Base-by-base conservation (phyloP, 2,797 vertebrate genomes). In the Furcifer pardalis region DNA sequence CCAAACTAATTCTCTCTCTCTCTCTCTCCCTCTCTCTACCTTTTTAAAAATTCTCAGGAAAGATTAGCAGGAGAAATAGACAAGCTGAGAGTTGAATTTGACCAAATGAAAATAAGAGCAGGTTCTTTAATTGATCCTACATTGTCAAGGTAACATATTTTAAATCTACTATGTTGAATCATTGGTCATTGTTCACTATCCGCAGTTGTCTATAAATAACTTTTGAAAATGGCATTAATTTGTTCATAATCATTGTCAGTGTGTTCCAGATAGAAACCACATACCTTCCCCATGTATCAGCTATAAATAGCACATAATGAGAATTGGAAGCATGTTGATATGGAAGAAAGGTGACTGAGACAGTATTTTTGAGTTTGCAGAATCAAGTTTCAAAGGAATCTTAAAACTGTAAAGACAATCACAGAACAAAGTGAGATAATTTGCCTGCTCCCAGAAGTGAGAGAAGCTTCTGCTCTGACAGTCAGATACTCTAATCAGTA, bases 1-100 rank as follows among this genome's bases (percentile, higher is more conserved):
- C 1, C 35, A 27, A 1, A 9, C 25, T 44, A 21, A 44, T 83
- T 30, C 32, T 56, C 3, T 37, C 27, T 23, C 52, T 56, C 1
- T 19, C 1, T 5, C 52, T 23, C 52, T 56, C 5, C 13, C 19
- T 23, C 52, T 56, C 5, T 21, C 19, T 23, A 15, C 21, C 4
- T 17, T 56, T 56, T 56, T 56, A 4, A 15, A 56, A 71, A 62
- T 85, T 87, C 94, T 82, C 92, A 99, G 99, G 96, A 98, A 87
- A 97, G 98, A 90, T 96, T 99, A 91, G 97, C 98, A 0, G 98
- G 98, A 88, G 98, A 99, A 96, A 98, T 99, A 75, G 98, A 98
- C 89, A 99, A 99, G 89, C 95, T 99, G 91, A 97, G 98, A 93
- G 96, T 95, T 52, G 99, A 99, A 94, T 95, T 99, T 89, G 98